Percentiles rank a stretch among this genome's conserved stretches.
Conservation (phyloP, 2,888 invertebrate species). For the Reticulitermes lucifugus region DNA sequence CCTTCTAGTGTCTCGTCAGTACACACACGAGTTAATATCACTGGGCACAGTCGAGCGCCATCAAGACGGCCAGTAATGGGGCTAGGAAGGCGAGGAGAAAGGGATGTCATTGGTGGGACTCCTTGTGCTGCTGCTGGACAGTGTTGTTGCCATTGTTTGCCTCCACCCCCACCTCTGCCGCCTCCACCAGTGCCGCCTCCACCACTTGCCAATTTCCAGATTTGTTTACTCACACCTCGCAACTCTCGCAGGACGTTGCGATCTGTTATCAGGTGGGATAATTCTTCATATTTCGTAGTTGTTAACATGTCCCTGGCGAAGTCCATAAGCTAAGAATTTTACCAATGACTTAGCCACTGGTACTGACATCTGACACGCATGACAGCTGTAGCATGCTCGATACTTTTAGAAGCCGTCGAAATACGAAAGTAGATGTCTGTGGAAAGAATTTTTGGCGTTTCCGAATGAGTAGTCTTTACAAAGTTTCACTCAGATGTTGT, state of each 20-base stretch:
- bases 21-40: conserved; percentile 16
- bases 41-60: background rate
- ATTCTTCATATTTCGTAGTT: background rate
- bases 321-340: no score
- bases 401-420: no score
- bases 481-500: no score
- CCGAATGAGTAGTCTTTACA: no score
- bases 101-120: background rate
- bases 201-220: conserved; percentile 57
- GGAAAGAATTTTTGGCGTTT: no score
- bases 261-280: conserved; percentile 74
- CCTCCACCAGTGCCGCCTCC: conserved; percentile 55
- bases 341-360: no score
- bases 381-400: no score
- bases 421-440: no score
- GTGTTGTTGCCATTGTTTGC: conserved; percentile 50
- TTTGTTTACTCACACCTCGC: conserved; percentile 59
- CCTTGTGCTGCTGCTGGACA: conserved; percentile 1
- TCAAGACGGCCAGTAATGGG: conserved; percentile 13
- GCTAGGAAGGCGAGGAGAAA: background rate
- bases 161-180: conserved; percentile 56
- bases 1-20: background rate
- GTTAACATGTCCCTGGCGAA: background rate
- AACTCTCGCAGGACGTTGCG: conserved; percentile 70
- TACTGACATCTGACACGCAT: no score